A percentile compares a stretch with the other conserved stretches of the same genome.
Conservation (phyloP, 2,888 invertebrate genomes). For the Amiota communis region DNA sequence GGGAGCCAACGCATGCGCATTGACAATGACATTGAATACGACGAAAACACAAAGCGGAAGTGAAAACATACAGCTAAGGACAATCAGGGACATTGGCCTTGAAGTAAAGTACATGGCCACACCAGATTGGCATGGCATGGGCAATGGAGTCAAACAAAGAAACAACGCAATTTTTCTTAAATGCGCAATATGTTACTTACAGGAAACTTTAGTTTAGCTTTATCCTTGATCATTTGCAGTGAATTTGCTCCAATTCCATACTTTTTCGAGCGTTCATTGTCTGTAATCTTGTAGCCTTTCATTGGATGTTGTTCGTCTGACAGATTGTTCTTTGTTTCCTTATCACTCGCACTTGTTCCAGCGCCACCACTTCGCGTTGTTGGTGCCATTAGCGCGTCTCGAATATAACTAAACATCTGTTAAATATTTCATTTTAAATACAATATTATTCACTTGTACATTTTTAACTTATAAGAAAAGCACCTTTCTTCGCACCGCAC, state of each 20-base stretch:
- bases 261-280: constrained; percentile 68
- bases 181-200: constrained; percentile 57
- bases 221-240: constrained; percentile 65
- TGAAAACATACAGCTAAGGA: constrained; percentile 22
- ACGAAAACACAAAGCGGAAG: constrained; percentile 46
- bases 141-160: constrained; percentile 7
- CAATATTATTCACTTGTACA: no score
- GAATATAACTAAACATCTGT: constrained; percentile 57
- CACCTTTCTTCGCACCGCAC: no score
- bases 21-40: constrained; percentile 62
- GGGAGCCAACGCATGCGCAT: constrained; percentile 49
- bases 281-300: constrained; percentile 72
- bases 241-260: constrained; percentile 72
- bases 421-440: no score
- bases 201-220: constrained; percentile 70
- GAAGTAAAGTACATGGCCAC: constrained; percentile 50
- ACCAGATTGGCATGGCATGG: constrained; percentile 26
- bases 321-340: constrained; percentile 22
- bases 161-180: constrained; percentile 47
- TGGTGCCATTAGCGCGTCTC: constrained; percentile 58
- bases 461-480: no score
- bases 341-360: constrained; percentile 29
- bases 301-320: constrained; percentile 46
- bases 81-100: constrained; percentile 57
- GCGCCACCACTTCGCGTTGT: constrained; percentile 51